A percentile compares a stretch with the other conserved stretches of the same genome.
phyloP scores from a whole-genome alignment of 2,888 invertebrate species.

The Stenodema calcarata region DNA sequence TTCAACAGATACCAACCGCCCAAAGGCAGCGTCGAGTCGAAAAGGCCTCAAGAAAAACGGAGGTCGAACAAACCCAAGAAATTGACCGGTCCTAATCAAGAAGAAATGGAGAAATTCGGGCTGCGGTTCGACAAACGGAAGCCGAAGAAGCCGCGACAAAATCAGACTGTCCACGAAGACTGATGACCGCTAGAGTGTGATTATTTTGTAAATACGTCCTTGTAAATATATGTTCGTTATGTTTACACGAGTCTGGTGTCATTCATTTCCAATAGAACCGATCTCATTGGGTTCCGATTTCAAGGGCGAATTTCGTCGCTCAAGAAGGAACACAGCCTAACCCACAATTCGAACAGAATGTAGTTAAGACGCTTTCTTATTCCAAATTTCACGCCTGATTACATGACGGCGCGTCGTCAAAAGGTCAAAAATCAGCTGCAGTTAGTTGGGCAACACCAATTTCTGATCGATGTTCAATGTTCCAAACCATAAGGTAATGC shows the following conservation, averaged over 20 bases:
- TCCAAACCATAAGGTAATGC: too few relatives aligned
- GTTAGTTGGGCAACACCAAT: too few relatives aligned
- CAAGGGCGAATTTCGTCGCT: too few relatives aligned
- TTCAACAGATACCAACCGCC: constrained; percentile 40
- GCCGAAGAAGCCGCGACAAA: constrained; percentile 17
- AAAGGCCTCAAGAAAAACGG: constrained; percentile 14
- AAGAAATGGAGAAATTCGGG: constrained; percentile 46
- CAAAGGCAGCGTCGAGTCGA: background rate
- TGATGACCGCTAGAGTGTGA: background rate
- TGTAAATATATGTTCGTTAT: background rate
- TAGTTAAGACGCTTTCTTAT: too few relatives aligned
- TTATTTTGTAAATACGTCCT: background rate
- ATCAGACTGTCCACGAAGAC: background rate
- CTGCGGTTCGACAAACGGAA: constrained; percentile 42
- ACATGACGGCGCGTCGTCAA: too few relatives aligned
- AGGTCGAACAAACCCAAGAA: constrained; percentile 28
- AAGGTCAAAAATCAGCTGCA: too few relatives aligned
- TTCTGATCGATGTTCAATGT: too few relatives aligned
- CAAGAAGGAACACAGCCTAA: too few relatives aligned
- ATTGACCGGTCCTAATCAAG: constrained; percentile 3
- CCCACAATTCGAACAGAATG: too few relatives aligned
- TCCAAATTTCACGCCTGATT: too few relatives aligned
- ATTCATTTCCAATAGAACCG: too few relatives aligned
- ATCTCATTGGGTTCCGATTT: too few relatives aligned
- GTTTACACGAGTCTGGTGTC: background rate